Evolutionary conservation across 2,797 vertebrate species (phyloP), one percentile per base, ranked within the genome.

Genomic region (Semotilus atromaculatus): DNA sequence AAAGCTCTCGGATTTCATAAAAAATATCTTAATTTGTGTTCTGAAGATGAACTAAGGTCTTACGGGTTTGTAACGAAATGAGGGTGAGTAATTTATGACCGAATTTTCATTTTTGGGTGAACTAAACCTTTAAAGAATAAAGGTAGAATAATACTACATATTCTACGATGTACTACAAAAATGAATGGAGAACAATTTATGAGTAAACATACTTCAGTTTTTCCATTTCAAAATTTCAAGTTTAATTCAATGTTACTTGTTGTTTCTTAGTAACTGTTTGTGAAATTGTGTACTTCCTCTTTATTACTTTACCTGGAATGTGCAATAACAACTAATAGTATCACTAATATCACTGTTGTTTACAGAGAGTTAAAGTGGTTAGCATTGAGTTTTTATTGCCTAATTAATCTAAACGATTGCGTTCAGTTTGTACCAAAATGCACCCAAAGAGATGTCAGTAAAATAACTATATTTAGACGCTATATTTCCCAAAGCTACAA

Each of bases 361-460:
- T 26, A 60, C 58, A 26, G 58, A 60, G 58, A 60, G 11, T 26
- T 19, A 16, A 29, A 66, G 62, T 66, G 62, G 38, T 82, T 62
- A 21, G 19, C 13, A 26, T 48, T 7, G 8, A 18, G 19, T 40
- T 62, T 60, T 43, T 29, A 78, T 78, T 29, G 40, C 40, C 38
- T 51, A 64, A 73, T 74, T 23, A 51, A 51, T 53, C 16, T 26
- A 62, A 72, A 73, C 6, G 3, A 45, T 62, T 72, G 26, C 1
- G 6, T 81, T 72, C 21, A 74, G 23, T 58, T 74, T 82, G 43
- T 29, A 83, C 75, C 23, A 38, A 83, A 48, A 75, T 67, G 40
- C 1, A 66, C 21, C 7, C 40, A 36, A 40, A 75, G 29, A 51
- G 5, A 79, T 48, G 23, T 34, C 31, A 75, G 43, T 68, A 11